Percentiles rank a stretch among this genome's conserved stretches.
Conservation (phyloP, 1,140 invertebrate genomes). For the Meloidogyne hapla region DNA sequence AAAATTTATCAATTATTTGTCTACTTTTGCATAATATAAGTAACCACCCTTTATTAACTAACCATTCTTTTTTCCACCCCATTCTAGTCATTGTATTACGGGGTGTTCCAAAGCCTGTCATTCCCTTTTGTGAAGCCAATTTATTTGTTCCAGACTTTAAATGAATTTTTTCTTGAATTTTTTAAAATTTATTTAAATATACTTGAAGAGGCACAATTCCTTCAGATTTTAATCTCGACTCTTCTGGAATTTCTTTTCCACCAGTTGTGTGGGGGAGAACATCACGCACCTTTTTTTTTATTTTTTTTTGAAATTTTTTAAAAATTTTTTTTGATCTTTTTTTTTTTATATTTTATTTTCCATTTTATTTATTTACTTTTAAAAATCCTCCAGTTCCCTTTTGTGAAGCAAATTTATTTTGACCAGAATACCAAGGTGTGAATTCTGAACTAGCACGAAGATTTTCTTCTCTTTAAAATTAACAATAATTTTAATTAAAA, state of each 20-base stretch:
- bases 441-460: slow-evolving; percentile 57
- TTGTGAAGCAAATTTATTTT: slow-evolving; percentile 64
- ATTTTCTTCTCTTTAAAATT: slow-evolving; percentile 56
- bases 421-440: slow-evolving; percentile 64
- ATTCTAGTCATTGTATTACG: slow-evolving; percentile 53
- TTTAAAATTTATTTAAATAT: slow-evolving; percentile 1
- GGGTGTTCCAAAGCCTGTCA: slow-evolving; percentile 64
- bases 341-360: no score
- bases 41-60: slow-evolving; percentile 2
- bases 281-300: slow-evolving; percentile 58
- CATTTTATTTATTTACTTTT: neutral
- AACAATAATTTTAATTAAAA: slow-evolving; percentile 1
- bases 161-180: slow-evolving; percentile 23
- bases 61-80: slow-evolving; percentile 65
- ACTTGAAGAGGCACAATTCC: slow-evolving; percentile 40
- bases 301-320: neutral
- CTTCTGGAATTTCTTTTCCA: slow-evolving; percentile 63
- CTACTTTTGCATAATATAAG: no score
- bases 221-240: slow-evolving; percentile 58
- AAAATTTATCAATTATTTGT: no score
- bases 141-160: slow-evolving; percentile 62
- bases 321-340: neutral
- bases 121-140: slow-evolving; percentile 59
- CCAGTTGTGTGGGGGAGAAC: slow-evolving; percentile 59
- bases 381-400: slow-evolving; percentile 59